Evolutionary conservation across 2,888 invertebrate species (phyloP).

Genomic region (Imbricaverruca yamaguchii): DNA sequence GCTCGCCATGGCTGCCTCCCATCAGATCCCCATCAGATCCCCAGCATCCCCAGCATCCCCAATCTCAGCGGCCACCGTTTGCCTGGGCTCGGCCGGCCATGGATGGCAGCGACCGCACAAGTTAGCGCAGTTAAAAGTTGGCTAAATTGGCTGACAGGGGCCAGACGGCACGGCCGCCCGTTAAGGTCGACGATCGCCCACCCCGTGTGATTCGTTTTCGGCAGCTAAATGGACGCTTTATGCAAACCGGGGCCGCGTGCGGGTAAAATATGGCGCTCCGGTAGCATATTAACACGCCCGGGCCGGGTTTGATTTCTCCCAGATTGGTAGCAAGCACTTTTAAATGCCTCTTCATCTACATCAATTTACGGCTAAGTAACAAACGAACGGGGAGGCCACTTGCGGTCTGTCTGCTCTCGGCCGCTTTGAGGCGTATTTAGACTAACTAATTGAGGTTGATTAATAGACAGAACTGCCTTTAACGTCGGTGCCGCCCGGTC

Average conservation of each 20-base stretch:
- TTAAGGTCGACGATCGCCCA: not conserved
- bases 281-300: not conserved
- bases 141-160: not conserved
- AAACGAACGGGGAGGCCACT: too few species aligned
- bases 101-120: not conserved
- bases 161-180: not conserved
- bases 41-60: too few species aligned
- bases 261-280: not conserved
- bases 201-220: not conserved
- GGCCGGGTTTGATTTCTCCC: not conserved
- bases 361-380: not conserved
- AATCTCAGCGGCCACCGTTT: too few species aligned
- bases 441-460: too few species aligned
- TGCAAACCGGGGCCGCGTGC: not conserved
- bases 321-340: not conserved
- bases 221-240: not conserved
- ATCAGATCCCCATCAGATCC: too few species aligned
- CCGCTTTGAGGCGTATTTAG: too few species aligned
- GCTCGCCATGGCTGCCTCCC: not conserved
- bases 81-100: too few species aligned
- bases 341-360: not conserved
- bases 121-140: not conserved
- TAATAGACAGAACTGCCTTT: too few species aligned
- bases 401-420: too few species aligned
- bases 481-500: too few species aligned